phyloP scores from a whole-genome alignment of 2,113 vertebrate genomes.

The Monopterus albus region DNA sequence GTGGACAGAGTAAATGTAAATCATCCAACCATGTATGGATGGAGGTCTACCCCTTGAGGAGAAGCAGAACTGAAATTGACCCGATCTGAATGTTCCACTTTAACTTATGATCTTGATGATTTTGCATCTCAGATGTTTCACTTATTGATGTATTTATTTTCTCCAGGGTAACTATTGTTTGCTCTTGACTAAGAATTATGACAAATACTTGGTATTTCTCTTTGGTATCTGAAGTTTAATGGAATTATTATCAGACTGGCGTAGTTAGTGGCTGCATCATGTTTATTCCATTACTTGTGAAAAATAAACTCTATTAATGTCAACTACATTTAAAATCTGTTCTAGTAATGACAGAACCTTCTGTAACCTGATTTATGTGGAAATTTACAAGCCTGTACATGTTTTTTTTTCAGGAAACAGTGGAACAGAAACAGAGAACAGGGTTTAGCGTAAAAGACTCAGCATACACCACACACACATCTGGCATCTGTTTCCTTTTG shows the following conservation, averaged over 20 bases:
- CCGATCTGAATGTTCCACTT: slow-evolving; percentile 25
- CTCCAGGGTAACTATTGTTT: background rate
- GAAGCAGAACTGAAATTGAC: slow-evolving; percentile 44
- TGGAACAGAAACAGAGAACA: slow-evolving; percentile 36
- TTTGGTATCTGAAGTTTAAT: no score
- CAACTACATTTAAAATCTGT: background rate
- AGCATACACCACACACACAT: slow-evolving; percentile 40
- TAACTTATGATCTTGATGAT: slow-evolving; percentile 17
- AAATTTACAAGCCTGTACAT: background rate
- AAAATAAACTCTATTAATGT: background rate
- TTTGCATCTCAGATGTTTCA: slow-evolving; percentile 26
- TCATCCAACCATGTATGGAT: slow-evolving; percentile 40
- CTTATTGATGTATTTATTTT: background rate
- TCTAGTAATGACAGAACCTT: slow-evolving; percentile 9
- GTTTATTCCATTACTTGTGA: background rate
- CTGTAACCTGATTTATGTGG: slow-evolving; percentile 9
- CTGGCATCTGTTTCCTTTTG: slow-evolving; percentile 57
- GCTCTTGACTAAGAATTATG: no score
- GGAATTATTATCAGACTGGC: no score
- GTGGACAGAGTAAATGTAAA: slow-evolving; percentile 53
- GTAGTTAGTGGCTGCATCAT: background rate
- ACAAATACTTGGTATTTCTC: no score
- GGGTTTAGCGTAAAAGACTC: slow-evolving; percentile 13
- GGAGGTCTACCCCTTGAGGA: slow-evolving; percentile 37
- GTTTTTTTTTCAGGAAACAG: slow-evolving; percentile 23